Evolutionary conservation across 2,888 invertebrate genomes (phyloP), one percentile per base, ranked within the genome.

Genomic region (Xestia sexstrigata): DNA sequence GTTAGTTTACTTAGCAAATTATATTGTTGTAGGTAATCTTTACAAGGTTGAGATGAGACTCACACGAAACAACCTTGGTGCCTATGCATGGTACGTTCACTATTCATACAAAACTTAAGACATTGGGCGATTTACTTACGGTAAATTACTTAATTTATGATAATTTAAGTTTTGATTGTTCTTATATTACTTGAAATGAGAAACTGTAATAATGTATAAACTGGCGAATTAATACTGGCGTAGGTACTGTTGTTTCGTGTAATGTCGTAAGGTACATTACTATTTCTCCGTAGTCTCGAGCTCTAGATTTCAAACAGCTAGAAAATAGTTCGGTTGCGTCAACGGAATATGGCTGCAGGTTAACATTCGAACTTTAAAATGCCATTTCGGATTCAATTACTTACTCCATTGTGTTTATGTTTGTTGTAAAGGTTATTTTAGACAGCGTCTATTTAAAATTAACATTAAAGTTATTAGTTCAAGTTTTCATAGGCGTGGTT

Each of bases 271-370:
- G 87, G 62, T 68, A 20, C 78, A 78, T 81, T 72, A 79, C 85
- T 88, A 85, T 83, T 87, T 88, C 88, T 84, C 81, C 79, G 76
- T 76, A 77, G 81, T 76, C 74, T 85, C 82, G 82, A 87, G 88
- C 82, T 88, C 88, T 88, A 89, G 84, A 87, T 89, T 88, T 74
- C 77, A 89, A 88, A 81, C 74, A 79, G 76, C 83, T 84, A 81
- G 89, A 83, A 87, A 87, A 84, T 87, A 86, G 89, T 87, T 83
- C 86, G 72, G 85, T 88, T 88, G 87, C 88, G 88, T 84, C 88
- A 89, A 86, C 76, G n/a, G 67, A 77, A 76, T 72, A 72, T 72
- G 52, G 82, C 83, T 79, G 78, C 84, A 82, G 86, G 84, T 82
- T 83, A 81, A 74, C 76, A 76, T 83, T 83, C 84, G 86, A 84